Evolutionary conservation across 2,797 vertebrate species (phyloP).

Genomic region (Hafferia zeledoni): DNA sequence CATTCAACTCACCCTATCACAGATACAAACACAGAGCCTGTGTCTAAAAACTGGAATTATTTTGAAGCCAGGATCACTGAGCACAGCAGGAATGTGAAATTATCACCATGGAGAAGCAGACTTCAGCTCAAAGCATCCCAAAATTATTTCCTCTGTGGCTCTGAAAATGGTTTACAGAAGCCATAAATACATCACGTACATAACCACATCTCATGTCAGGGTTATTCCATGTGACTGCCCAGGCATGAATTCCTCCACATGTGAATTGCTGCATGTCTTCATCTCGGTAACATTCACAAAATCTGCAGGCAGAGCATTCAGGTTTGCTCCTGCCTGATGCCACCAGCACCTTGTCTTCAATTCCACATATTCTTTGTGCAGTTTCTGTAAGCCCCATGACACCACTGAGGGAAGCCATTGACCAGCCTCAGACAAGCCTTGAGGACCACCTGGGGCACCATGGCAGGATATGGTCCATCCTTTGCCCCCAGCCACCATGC

Average conservation of each 20-base stretch:
- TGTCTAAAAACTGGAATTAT: background rate
- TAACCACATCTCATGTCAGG: background rate
- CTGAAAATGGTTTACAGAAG: background rate
- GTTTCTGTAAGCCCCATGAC: background rate
- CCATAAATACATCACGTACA: background rate
- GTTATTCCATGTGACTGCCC: background rate
- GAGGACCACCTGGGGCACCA: background rate
- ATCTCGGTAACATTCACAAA: background rate
- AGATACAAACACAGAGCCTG: background rate
- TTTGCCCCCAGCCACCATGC: fast-evolving
- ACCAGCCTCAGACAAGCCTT: background rate
- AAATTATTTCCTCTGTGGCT: background rate
- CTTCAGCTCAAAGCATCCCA: background rate
- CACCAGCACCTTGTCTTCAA: background rate
- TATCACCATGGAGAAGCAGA: slow-evolving; percentile 27
- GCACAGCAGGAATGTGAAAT: background rate
- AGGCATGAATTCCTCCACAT: background rate
- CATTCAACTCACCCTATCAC: background rate
- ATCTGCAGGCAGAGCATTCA: background rate
- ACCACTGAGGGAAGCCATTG: background rate
- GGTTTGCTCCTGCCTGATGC: background rate
- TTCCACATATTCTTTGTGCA: background rate
- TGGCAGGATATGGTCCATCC: background rate
- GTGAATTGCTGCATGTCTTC: background rate
- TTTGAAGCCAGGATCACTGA: fast-evolving